phyloP scores from a whole-genome alignment of 2,113 vertebrate species.

The Ramphastos sulfuratus region DNA sequence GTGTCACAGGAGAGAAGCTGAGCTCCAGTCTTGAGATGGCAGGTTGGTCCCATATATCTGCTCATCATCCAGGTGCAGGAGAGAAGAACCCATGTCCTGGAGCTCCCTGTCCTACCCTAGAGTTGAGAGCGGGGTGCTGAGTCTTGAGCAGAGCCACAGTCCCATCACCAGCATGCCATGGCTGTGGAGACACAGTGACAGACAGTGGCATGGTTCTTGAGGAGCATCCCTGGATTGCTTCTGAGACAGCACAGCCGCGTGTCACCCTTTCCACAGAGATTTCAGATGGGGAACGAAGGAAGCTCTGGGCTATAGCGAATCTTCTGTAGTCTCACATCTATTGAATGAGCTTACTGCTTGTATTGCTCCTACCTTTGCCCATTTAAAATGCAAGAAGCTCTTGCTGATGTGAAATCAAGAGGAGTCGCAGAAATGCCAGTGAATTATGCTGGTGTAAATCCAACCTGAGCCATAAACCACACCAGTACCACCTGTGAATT shows the following conservation, averaged over 20 bases:
- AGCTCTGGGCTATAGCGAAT: accelerated
- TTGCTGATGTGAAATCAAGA: background rate
- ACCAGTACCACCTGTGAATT: background rate
- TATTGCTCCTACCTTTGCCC: background rate
- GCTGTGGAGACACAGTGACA: background rate
- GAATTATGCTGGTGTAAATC: background rate
- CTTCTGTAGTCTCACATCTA: background rate
- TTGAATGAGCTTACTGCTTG: background rate
- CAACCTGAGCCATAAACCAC: background rate
- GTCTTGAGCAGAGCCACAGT: accelerated
- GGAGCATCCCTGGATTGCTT: background rate
- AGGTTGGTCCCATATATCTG: background rate
- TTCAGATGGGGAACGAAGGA: background rate
- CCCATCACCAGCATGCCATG: accelerated
- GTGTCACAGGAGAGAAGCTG: accelerated
- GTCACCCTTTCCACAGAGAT: accelerated
- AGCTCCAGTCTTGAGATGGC: background rate
- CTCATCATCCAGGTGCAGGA: background rate
- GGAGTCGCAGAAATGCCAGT: background rate
- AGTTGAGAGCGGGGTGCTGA: background rate
- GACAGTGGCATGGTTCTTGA: too few species aligned
- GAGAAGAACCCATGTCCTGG: accelerated
- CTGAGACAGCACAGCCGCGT: accelerated
- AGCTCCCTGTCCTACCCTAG: background rate
- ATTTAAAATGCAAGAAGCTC: background rate